Conservation (phyloP, 37 sponge, comb jelly and placozoan species). For the Geodia barretti region DNA sequence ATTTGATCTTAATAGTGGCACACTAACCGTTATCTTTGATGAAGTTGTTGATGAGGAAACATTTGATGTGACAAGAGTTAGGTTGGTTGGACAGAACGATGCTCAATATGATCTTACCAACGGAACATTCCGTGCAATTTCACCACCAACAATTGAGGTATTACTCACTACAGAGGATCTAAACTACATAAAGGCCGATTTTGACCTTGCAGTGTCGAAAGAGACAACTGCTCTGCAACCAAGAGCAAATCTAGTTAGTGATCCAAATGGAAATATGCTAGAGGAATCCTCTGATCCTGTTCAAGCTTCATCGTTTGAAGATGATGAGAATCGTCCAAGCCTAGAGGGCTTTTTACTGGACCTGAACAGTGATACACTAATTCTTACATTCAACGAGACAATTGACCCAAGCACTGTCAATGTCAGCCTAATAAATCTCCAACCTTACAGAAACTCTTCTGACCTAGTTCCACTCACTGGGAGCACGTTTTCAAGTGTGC, state of each 20-base stretch:
- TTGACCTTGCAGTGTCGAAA: conserved; percentile 45
- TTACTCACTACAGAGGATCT: conserved; percentile 54
- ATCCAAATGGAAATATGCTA: conserved; percentile 58
- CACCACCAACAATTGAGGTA: conserved; percentile 43
- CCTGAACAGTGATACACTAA: conserved; percentile 51
- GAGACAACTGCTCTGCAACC: conserved; percentile 58
- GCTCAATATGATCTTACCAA: conserved; percentile 30
- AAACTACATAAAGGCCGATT: conserved; percentile 63
- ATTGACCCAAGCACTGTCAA: conserved; percentile 57
- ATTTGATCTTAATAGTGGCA: conserved; percentile 82
- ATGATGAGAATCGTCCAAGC: conserved; percentile 59
- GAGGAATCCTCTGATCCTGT: conserved; percentile 32
- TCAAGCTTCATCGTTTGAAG: conserved; percentile 25
- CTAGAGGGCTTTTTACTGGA: conserved; percentile 65
- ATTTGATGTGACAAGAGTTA: conserved; percentile 64
- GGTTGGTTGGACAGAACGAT: conserved; percentile 43
- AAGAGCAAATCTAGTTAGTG: conserved; percentile 59
- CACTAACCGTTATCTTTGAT: conserved; percentile 65
- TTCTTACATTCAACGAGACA: conserved; percentile 84
- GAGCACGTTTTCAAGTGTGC: conserved; percentile 33
- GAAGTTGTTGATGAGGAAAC: conserved; percentile 72
- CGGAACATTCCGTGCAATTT: conserved; percentile 21
- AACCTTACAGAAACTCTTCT: conserved; percentile 40
- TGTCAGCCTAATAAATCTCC: conserved; percentile 50
- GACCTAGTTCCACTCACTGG: conserved; percentile 43